A percentile compares a stretch with the other conserved stretches of the same genome.
These are phyloP conservation scores for Epistrophe eligans DNA, from an alignment of 2,888 invertebrate species.

Conservation along the genomic window DNA sequence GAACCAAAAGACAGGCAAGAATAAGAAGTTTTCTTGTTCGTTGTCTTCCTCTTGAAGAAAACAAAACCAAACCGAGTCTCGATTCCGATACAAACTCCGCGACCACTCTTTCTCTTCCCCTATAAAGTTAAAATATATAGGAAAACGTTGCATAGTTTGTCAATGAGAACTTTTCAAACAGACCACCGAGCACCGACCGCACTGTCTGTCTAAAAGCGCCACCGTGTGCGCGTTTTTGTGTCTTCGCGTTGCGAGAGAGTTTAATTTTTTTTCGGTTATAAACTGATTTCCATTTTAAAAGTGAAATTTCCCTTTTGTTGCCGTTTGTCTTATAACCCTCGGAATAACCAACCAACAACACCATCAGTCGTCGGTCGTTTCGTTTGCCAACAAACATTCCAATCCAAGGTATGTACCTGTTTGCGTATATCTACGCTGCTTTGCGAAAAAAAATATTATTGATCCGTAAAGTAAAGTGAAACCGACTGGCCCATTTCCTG, in stretches of 20 bases:
- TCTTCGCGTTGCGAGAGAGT: constrained; percentile 47
- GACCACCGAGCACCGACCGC: constrained; percentile 18
- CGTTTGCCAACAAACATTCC: constrained; percentile 54
- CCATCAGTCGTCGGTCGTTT: background rate
- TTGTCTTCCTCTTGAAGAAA: constrained; percentile 21
- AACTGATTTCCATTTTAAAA: constrained; percentile 69
- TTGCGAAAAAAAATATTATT: constrained; percentile 42
- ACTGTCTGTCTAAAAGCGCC: constrained; percentile 58
- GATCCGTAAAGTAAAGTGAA: constrained; percentile 65
- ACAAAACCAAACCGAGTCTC: constrained; percentile 6
- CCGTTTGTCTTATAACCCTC: constrained; percentile 40
- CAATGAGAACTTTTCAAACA: constrained; percentile 65
- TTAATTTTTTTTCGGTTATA: constrained; percentile 55
- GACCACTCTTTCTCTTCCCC: constrained; percentile 21
- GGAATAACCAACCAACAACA: constrained; percentile 34
- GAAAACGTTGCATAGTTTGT: constrained; percentile 61
- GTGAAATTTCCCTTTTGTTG: constrained; percentile 63
- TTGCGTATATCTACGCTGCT: constrained; percentile 46
- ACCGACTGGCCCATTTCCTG: constrained; percentile 69
- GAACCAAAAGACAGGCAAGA: constrained; percentile 41
- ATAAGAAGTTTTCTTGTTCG: constrained; percentile 61
- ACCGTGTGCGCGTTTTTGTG: constrained; percentile 45
- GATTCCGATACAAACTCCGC: constrained; percentile 13
- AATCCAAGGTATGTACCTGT: constrained; percentile 66
- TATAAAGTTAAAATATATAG: constrained; percentile 49